Evolutionary conservation across 2,888 invertebrate species (phyloP), one percentile per base, ranked within the genome.

Genomic region (Conus canariensis): DNA sequence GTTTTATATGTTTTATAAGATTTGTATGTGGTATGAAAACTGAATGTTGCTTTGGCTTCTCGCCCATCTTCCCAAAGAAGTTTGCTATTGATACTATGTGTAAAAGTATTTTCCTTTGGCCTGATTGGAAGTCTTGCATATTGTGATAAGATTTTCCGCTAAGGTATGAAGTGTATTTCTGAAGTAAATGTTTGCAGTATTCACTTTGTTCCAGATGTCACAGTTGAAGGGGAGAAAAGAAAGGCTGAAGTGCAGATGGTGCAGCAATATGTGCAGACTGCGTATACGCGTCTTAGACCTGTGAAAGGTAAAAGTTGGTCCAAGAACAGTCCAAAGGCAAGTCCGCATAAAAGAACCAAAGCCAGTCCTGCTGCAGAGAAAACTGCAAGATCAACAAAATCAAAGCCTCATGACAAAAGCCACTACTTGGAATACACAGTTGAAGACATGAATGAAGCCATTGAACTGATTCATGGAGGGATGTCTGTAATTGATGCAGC

Each of bases 401-500:
- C 60, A 64, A 64, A 16, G 16, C 60, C 60, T 64, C 12, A 16
- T 14, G 16, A 85, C 16, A 64, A 86, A 22, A 83, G 80, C 30
- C 56, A 19, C 83, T 83, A 85, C 60, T 16, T 67, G 25, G 59
- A 89, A 4, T 89, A 89, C 74, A 85, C 74, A 1, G 59, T 19
- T 25, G 89, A 85, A 19, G 89, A 85, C 30, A 74, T 89, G 30
- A 30, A 70, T 8, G 85, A 89, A 74, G 89, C 89, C 77, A 85
- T 89, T n/a, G 85, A 89, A 59, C 89, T 89, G 30, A 58, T 89
- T 14, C 89, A 89, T 60, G 85, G 85, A 16, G 89, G 89, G 4
- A 59, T 89, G 85, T 67, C 85, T 14, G 89, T 89, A 5, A 89
- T 89, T 9, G 89, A 89, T 59, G 89, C 89, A 25, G 89, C 89